These are phyloP conservation scores for Clarias gariepinus DNA, from an alignment of 2,113 vertebrate species.

Conservation along the genomic window DNA sequence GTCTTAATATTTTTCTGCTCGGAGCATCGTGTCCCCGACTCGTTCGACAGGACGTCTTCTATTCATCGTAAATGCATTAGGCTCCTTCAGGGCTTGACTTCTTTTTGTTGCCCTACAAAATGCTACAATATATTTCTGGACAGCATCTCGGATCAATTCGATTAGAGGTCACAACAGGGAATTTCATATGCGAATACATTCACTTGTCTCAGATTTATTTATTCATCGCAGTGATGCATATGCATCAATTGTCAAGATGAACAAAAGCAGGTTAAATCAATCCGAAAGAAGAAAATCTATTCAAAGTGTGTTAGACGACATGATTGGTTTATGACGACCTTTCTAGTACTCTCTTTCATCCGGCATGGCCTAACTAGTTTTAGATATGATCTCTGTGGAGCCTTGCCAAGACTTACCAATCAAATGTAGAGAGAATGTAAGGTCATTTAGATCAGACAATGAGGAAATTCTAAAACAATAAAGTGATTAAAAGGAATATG, in stretches of 20 bases:
- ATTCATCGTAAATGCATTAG: conserved; percentile 57
- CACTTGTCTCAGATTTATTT: conserved; percentile 20
- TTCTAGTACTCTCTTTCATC: conserved; percentile 51
- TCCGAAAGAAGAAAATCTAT: conserved; percentile 51
- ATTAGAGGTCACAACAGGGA: conserved; percentile 51
- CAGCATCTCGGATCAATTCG: conserved; percentile 43
- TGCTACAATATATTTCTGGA: conserved; percentile 48
- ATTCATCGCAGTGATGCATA: conserved; percentile 45
- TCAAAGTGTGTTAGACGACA: conserved; percentile 54
- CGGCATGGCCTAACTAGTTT: conserved; percentile 49
- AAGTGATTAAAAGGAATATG: conserved; percentile 21
- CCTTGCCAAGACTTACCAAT: conserved; percentile 42
- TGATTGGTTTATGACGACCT: conserved; percentile 58
- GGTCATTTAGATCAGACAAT: conserved; percentile 23
- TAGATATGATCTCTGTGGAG: conserved; percentile 54
- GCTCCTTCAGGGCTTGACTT: conserved; percentile 49
- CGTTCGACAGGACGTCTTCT: conserved; percentile 52
- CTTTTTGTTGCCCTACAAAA: conserved; percentile 39
- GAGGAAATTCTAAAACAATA: conserved; percentile 32
- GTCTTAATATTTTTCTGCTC: conserved; percentile 62
- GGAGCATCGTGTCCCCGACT: conserved; percentile 51
- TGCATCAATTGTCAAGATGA: conserved; percentile 38
- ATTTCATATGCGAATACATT: conserved; percentile 41
- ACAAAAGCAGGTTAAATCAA: conserved; percentile 53
- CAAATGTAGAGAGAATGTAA: conserved; percentile 45